Evolutionary conservation across 2,113 vertebrate genomes (phyloP).

Genomic region (Callipepla californica): DNA sequence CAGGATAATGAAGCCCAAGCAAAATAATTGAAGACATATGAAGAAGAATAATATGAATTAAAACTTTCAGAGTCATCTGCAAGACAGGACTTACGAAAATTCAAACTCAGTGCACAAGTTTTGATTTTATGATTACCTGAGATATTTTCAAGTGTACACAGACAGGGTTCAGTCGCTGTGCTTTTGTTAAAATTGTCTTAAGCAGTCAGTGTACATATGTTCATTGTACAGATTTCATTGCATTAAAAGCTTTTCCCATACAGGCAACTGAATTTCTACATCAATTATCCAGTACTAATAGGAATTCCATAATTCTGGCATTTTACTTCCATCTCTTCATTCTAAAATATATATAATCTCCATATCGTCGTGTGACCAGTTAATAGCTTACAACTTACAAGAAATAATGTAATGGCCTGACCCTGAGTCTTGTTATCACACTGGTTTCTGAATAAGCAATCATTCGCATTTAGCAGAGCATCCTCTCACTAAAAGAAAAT

Average conservation of each 20-base stretch:
- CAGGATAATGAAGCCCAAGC: neutral
- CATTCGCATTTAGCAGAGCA: neutral
- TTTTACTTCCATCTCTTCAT: neutral
- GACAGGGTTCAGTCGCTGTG: neutral
- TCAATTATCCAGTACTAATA: fast-evolving
- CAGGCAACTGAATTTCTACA: neutral
- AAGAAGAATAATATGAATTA: neutral
- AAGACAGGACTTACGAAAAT: neutral
- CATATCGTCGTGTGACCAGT: neutral
- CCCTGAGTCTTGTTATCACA: neutral
- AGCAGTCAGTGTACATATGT: neutral
- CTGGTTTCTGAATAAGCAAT: neutral
- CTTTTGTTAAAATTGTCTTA: neutral
- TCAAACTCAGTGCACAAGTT: neutral
- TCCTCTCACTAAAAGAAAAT: neutral
- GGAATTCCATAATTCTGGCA: neutral
- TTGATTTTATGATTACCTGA: neutral
- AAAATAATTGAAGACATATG: neutral
- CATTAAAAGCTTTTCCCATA: neutral
- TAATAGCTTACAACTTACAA: neutral
- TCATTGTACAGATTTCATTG: neutral
- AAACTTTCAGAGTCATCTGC: neutral
- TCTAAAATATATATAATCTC: neutral
- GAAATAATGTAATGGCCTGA: neutral
- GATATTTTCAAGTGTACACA: neutral